Base-by-base conservation (phyloP, 2,797 vertebrate genomes). In the Salarias fasciatus region DNA sequence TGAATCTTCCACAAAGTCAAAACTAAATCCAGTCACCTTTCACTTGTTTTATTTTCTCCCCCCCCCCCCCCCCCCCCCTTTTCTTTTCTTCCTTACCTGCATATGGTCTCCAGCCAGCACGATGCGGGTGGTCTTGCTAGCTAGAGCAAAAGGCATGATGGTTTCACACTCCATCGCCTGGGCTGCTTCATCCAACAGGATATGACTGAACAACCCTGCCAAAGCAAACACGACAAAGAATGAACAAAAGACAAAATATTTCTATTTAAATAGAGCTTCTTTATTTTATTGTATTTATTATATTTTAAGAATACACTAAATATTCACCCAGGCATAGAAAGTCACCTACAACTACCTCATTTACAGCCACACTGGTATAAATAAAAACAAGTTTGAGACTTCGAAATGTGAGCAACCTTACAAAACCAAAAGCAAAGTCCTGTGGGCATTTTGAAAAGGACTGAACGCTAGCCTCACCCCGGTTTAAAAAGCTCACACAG, bases 141-240 rank as follows among this genome's bases (percentile, higher is more conserved):
- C 98, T 85, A 99, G 89, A 63, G 97, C 97, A 74, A 99, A 94
- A 85, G 98, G 97, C 97, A 99, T 99, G 85, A 99, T 99, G 77
- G 97, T 99, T 92, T 99, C 98, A 68, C 97, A 98, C 93, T 99
- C 98, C 98, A 99, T 99, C 82, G 97, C 97, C 89, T 99, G 98
- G 35, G 98, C 98, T 12, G 98, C 98, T 93, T 99, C 98, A 84
- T 99, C 98, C 92, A 99, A 89, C 11, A 99, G 91, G 91, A 99
- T 96, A 84, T 99, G 98, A 66, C 94, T 93, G 87, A 99, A 99
- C 88, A 98, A 94, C 37, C 98, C 98, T 99, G 78, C 12, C 31
- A 47, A 45, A 46, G 77, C 14, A 83, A 9, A 78, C 1, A 1
- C n/a, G 2, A 35, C 35, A 33, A 35, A 35, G 9, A 6, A 6